Evolutionary conservation across 1,140 invertebrate genomes (phyloP).

Genomic region (Atta cephalotes): DNA sequence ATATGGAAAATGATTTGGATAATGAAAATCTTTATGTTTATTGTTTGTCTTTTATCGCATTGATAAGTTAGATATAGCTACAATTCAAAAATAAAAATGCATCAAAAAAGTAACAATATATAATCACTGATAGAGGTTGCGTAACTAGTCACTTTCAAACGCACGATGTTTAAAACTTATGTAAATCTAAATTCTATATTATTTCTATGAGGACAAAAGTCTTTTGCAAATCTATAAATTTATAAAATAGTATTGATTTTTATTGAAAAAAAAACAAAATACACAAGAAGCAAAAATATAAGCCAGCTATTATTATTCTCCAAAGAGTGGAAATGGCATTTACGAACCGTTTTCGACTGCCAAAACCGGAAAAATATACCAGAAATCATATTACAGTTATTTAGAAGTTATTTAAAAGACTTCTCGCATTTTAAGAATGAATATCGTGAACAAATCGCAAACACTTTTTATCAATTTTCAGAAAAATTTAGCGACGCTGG

Average conservation of each 20-base stretch:
- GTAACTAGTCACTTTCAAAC: background rate
- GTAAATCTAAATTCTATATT: background rate
- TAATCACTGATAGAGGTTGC: background rate
- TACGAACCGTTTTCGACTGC: background rate
- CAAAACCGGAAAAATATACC: background rate
- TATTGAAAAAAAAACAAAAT: background rate
- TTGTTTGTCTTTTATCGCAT: background rate
- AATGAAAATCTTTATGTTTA: background rate
- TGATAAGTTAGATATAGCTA: background rate
- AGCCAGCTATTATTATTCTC: background rate
- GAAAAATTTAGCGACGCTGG: constrained; percentile 4
- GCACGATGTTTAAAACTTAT: background rate
- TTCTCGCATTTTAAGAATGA: background rate
- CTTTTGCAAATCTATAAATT: background rate
- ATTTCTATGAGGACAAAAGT: background rate
- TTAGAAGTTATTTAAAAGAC: background rate
- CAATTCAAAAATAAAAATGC: constrained; percentile 17
- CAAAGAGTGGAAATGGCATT: background rate
- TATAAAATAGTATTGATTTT: background rate
- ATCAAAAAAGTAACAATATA: constrained; percentile 9
- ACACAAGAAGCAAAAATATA: background rate
- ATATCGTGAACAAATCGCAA: background rate
- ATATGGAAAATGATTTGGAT: background rate
- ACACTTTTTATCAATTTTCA: constrained; percentile 7
- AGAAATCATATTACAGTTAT: background rate